Base-by-base conservation (phyloP, 2,888 invertebrate genomes). In the Cryptocheilus praepositus region DNA sequence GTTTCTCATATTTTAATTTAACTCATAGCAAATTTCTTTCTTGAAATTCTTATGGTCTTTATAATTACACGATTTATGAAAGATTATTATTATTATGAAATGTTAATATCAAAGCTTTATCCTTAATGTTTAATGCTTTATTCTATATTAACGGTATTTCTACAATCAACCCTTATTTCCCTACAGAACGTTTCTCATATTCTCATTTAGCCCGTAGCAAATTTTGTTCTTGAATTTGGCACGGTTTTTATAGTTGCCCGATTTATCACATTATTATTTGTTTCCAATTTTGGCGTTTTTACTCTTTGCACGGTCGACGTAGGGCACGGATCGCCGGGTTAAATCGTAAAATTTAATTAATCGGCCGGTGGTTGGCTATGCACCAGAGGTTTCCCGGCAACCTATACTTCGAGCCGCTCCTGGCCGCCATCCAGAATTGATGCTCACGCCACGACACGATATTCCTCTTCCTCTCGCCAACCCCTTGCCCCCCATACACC, bases 281-380 rank as follows among this genome's bases (percentile, higher is more conserved):
- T n/a, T n/a, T n/a, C 53, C 21, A 60, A 52, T 25, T 7, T 51
- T 15, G 16, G 19, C 62, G n/a, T n/a, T n/a, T n/a, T 58, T 45
- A 59, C 66, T 61, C 51, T 70, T 69, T 62, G 56, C 59, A 36
- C 54, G 49, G 21, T 11, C 36, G 36, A 36, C 36, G 36, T 2
- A 36, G 36, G 36, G 36, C 36, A 36, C 57, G 60, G 54, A 67
- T 62, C 28, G 63, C 56, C 53, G 51, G 54, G 55, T 52, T 61
- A 61, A 73, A 70, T 77, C 73, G 70, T 73, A 78, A 75, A 74
- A 78, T 78, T 76, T 76, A 78, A 78, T 78, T 78, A 78, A 77
- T 77, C 73, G 70, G 62, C 61, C 63, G 65, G 57, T 71, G 71
- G 70, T 71, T 71, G 71, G 74, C 65, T 21, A 43, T 61, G 54